These are phyloP conservation scores for Artemia sinica DNA, from an alignment of 2,888 invertebrate species.

Conservation along the genomic window DNA sequence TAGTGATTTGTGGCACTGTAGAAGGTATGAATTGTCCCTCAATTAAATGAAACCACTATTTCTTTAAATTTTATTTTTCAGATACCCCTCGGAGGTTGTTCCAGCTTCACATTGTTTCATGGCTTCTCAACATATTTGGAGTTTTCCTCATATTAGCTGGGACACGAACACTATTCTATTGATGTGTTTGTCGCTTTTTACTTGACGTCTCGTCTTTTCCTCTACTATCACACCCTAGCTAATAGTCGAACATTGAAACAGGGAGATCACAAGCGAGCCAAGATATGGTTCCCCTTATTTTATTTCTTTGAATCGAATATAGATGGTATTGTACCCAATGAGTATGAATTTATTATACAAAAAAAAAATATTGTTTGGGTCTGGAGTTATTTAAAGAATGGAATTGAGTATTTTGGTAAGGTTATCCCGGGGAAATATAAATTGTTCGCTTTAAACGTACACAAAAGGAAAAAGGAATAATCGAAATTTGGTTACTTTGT, in stretches of 20 bases:
- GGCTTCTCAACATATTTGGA: slow-evolving; percentile 98
- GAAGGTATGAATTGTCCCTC: no score
- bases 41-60: no score
- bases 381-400: background rate
- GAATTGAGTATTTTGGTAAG: no score
- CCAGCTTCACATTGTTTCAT: slow-evolving; percentile 82
- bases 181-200: slow-evolving; percentile 99
- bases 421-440: no score
- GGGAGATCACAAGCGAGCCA: slow-evolving; percentile 62
- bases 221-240: slow-evolving; percentile 94
- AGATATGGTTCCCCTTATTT: slow-evolving; percentile 93
- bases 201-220: slow-evolving; percentile 86
- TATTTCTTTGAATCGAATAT: slow-evolving; percentile 87
- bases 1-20: no score
- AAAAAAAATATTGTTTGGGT: background rate
- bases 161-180: slow-evolving; percentile 98
- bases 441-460: no score
- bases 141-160: slow-evolving; percentile 97
- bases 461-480: no score
- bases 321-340: slow-evolving; percentile 85
- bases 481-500: no score
- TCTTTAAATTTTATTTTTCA: slow-evolving; percentile 37
- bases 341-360: slow-evolving; percentile 48
- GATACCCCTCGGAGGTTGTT: slow-evolving; percentile 85
- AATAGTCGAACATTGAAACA: slow-evolving; percentile 83